Evolutionary conservation across 2,113 vertebrate species (phyloP).

Genomic region (Drymodes brunneopygia): DNA sequence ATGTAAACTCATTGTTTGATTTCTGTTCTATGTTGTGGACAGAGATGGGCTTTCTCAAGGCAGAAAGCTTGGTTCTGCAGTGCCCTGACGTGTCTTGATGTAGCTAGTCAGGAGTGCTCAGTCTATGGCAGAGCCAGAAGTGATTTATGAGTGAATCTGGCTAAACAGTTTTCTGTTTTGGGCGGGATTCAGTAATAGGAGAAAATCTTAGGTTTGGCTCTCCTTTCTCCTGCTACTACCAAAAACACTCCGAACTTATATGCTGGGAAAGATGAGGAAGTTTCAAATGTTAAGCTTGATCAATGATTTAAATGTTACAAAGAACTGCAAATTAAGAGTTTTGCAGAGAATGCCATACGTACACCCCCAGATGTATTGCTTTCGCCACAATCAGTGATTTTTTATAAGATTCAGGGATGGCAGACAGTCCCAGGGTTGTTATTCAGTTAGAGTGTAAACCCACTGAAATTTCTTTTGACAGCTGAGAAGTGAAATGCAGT

Average conservation of each 20-base stretch:
- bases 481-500: not conserved
- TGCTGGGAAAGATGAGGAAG: not conserved
- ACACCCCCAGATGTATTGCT: rapidly evolving
- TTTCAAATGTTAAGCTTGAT: not conserved
- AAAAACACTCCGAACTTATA: not conserved
- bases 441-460: not conserved
- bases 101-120: not conserved
- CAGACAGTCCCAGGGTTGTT: not conserved
- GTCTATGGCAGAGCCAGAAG: not conserved
- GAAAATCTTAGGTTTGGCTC: not conserved
- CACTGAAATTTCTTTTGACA: not conserved
- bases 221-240: not conserved
- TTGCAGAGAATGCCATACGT: not conserved
- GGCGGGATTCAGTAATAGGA: not conserved
- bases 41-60: not conserved
- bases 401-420: not conserved
- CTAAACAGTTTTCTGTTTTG: not conserved
- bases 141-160: not conserved
- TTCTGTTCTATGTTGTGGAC: not conserved
- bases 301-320: not conserved
- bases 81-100: not conserved
- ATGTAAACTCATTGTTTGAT: not conserved
- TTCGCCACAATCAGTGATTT: not conserved
- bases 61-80: not conserved
- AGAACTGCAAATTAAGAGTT: not conserved